A percentile compares a stretch with the other conserved stretches of the same genome.
phyloP scores from a whole-genome alignment of 2,888 invertebrate species.

The Scaptodrosophila latifasciaeformis region DNA sequence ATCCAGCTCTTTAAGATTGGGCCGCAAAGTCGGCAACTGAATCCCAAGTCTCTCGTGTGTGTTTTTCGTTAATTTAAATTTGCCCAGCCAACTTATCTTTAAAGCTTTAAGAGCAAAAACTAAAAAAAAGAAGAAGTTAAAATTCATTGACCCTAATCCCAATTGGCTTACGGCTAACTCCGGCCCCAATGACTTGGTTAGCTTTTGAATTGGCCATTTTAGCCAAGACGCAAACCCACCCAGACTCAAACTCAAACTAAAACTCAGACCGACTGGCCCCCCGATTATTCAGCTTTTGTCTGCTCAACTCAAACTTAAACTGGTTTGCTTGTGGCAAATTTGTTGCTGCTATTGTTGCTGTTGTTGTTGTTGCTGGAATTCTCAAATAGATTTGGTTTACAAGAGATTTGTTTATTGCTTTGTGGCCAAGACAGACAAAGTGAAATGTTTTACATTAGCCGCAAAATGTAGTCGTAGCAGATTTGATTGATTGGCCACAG shows the following conservation, averaged over 20 bases:
- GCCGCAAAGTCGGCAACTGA: no score
- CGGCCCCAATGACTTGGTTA: background rate
- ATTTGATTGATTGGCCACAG: constrained; percentile 27
- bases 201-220: background rate
- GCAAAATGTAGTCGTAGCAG: no score
- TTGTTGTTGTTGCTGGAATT: constrained; percentile 18
- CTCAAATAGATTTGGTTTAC: constrained; percentile 1
- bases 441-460: no score
- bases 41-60: no score
- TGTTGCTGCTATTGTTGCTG: background rate
- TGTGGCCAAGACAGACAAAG: constrained; percentile 7
- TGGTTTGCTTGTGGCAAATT: background rate
- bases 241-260: background rate
- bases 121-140: no score
- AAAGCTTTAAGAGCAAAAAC: no score
- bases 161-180: background rate
- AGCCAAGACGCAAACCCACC: background rate
- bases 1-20: no score
- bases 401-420: background rate
- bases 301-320: background rate
- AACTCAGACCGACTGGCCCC: no score
- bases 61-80: no score
- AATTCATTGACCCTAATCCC: no score
- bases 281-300: background rate
- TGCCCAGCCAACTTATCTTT: no score